phyloP scores from a whole-genome alignment of 2,113 vertebrate species.

The Tyrannus savana region DNA sequence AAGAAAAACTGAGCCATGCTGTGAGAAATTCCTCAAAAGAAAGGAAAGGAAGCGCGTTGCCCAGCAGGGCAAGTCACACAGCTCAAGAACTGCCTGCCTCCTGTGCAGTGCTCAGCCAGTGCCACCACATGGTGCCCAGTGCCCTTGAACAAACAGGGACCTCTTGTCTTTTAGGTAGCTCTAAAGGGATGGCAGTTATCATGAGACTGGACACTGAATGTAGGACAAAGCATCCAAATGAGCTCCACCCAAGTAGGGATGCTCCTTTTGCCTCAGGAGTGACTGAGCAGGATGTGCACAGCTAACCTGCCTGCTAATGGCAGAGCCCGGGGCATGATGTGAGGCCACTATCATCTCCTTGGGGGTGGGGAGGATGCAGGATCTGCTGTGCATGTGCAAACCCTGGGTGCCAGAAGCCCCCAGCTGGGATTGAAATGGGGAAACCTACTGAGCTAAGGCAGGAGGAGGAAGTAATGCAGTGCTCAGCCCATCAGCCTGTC shows the following conservation, averaged over 20 bases:
- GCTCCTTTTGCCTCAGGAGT: not conserved
- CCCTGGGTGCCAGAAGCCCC: not conserved
- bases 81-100: not conserved
- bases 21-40: not conserved
- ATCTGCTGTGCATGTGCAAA: not conserved
- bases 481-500: not conserved
- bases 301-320: fast-evolving
- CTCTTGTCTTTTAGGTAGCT: not conserved
- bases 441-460: fast-evolving
- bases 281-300: fast-evolving
- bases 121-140: not conserved
- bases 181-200: not conserved
- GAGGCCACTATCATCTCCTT: not conserved
- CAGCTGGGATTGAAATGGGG: not conserved
- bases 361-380: not conserved
- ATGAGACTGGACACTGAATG: not conserved
- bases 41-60: not conserved
- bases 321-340: fast-evolving
- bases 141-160: fast-evolving
- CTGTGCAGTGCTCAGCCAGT: fast-evolving
- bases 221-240: not conserved
- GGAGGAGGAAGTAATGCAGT: not conserved
- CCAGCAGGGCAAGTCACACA: not conserved
- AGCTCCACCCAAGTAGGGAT: not conserved
- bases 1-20: not conserved